Evolutionary conservation across 2,797 vertebrate species (phyloP), one percentile per base, ranked within the genome.

Genomic region (Tamandua tetradactyla): DNA sequence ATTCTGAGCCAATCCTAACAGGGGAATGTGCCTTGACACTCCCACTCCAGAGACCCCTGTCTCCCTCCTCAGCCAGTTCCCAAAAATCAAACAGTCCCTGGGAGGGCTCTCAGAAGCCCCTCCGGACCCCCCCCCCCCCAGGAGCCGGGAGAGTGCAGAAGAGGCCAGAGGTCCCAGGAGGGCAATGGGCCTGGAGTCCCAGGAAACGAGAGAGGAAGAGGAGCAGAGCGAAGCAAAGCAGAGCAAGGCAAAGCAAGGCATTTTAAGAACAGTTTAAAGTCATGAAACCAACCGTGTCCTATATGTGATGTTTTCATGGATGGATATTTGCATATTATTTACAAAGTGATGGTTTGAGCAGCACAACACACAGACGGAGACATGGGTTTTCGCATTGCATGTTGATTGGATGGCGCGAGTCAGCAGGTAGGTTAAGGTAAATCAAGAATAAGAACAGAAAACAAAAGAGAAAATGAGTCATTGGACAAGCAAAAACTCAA

Each of bases 251-350:
- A 89, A 97, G 95, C 61, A 11, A 25, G 57, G 64, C 92, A 84
- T 87, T 91, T n/a, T 94, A 98, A 98, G 89, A 98, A 97, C 96
- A 75, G 76, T 96, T 98, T 95, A 98, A 98, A 98, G 98, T 98
- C 97, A 95, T 96, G 97, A 96, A 98, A 98, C 98, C 98, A 98
- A 99, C 98, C 98, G 97, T 98, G 97, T 99, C 98, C 98, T 99
- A 98, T 96, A 97, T 97, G 98, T 98, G 98, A 98, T 98, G 98
- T 98, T 98, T 95, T 98, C 98, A 98, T 98, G 98, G 98, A 97
- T 98, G 98, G 97, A 91, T 92, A 97, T 98, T 98, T 87, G 98
- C 97, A 91, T 92, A 15, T 97, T 98, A 98, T 98, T 98, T 97
- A 98, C 96, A 98, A 93, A 97, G 94, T 95, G 81, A 81, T 95